These are phyloP conservation scores for Silurus meridionalis DNA, from an alignment of 2,113 vertebrate species.

Conservation along the genomic window DNA sequence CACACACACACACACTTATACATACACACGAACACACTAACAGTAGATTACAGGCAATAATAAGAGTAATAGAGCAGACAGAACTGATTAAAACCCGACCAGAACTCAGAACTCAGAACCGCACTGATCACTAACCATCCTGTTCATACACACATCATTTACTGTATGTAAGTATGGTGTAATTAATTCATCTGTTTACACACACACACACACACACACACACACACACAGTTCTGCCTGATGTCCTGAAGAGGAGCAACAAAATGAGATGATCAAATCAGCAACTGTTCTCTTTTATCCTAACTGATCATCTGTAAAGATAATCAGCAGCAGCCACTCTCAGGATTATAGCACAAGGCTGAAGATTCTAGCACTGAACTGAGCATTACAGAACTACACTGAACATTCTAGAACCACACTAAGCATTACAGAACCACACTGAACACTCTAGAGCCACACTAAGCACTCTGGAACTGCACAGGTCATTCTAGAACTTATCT, in stretches of 20 bases:
- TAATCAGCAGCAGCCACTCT: background rate
- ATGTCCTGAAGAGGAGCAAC: background rate
- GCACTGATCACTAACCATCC: background rate
- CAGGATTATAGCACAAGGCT: background rate
- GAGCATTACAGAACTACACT: too few relatives aligned
- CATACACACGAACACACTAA: background rate
- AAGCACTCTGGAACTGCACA: background rate
- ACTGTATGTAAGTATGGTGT: background rate
- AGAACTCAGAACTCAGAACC: background rate
- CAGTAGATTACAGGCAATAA: background rate
- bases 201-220: slow-evolving; percentile 30
- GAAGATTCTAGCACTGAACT: too few relatives aligned
- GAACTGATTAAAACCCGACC: background rate
- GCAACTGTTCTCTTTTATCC: background rate
- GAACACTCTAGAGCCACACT: background rate
- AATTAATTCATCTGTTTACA: background rate
- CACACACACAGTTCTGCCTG: background rate
- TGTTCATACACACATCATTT: background rate
- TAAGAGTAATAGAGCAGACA: background rate
- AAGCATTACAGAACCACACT: background rate
- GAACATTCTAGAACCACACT: background rate
- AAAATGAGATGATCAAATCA: background rate
- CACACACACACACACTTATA: too few relatives aligned
- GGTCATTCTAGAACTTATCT: too few relatives aligned
- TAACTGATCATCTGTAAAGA: background rate